Base-by-base conservation (phyloP, 2,888 invertebrate species). In the Cepaea hortensis region DNA sequence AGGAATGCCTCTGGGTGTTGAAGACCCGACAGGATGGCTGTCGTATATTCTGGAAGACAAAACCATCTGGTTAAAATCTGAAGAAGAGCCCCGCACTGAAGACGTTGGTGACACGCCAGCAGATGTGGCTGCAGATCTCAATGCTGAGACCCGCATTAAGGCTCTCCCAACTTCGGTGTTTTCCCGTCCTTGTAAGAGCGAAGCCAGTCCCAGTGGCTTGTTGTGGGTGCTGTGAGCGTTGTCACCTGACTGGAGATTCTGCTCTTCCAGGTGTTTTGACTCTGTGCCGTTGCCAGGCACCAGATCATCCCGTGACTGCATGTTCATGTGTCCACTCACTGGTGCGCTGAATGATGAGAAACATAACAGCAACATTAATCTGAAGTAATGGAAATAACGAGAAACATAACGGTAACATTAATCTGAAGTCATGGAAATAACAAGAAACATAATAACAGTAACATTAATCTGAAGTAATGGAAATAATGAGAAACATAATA, bases 181-280 rank as follows among this genome's bases (percentile, higher is more conserved):
- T 77, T 97, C 97, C 89, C 97, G 95, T 95, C 97, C 96, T 92
- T 97, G 96, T 92, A 98, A 93, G 96, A 97, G 96, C 91, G 97
- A 96, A 23, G 97, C 97, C 68, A 97, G 94, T 0, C 97, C 96
- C 18, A 96, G 94, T 0, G 96, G 96, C n/a, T 97, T 97, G 20
- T 96, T 96, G 94, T 96, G 97, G 3, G 97, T 97, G 86, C 96
- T 96, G 9, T 93, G 91, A 11, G 88, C 83, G 68, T 65, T 86
- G 80, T 76, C 76, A 3, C 46, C 77, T 23, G 72, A 23, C n/a
- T n/a, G n/a, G 3, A 35, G 4, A 13, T 46, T 11, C 61, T 79
- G 79, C 23, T 81, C 70, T 50, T 48, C 68, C 70, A 70, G 18
- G 18, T 35, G 79, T 23, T 62, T 5, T 61, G 79, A 62, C 2